Base-by-base conservation (phyloP, 2,888 invertebrate species). In the Agrilus mali region DNA sequence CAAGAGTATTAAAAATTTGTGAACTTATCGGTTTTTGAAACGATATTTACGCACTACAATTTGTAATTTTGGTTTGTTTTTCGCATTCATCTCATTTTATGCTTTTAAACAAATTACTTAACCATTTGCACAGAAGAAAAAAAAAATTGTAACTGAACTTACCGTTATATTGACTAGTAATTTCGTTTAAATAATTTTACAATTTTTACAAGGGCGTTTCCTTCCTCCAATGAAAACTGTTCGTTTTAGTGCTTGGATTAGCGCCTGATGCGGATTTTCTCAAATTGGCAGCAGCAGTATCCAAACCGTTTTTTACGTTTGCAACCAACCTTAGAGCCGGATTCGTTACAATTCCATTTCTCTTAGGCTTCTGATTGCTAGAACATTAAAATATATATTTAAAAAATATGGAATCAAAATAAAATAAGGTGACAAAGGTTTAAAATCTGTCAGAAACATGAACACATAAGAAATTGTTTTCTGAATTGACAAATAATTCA, bases 281-380 rank as follows among this genome's bases (percentile, higher is more conserved):
- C 35, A 78, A 69, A 51, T 78, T 78, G 0, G 77, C 77, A 0
- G 77, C 78, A 3, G 78, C 78, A 20, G 66, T 72, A 45, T 78
- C 83, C 33, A 84, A 68, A 48, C 83, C 83, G 60, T 82, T 83
- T 55, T 81, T 73, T 36, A 84, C 80, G 56, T 82, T 82, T 31
- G 80, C 80, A 2, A 88, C 86, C 47, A 88, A 72, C 53, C 88
- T 73, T 76, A 88, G 78, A 43, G 88, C 88, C 12, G 88, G 88
- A 60, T 88, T 88, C 3, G 86, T 86, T 17, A 87, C 87, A 46
- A 87, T 86, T 2, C 87, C 87, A 58, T 87, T 88, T 45, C 87
- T 74, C 67, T 87, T 87, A 61, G 75, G 75, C 63, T 82, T 83
- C 31, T 62, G 58, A 50, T 55, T 56, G 52, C 62, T 63, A 47